Evolutionary conservation across 1,140 invertebrate genomes (phyloP).

Genomic region (Drosophila simulans): DNA sequence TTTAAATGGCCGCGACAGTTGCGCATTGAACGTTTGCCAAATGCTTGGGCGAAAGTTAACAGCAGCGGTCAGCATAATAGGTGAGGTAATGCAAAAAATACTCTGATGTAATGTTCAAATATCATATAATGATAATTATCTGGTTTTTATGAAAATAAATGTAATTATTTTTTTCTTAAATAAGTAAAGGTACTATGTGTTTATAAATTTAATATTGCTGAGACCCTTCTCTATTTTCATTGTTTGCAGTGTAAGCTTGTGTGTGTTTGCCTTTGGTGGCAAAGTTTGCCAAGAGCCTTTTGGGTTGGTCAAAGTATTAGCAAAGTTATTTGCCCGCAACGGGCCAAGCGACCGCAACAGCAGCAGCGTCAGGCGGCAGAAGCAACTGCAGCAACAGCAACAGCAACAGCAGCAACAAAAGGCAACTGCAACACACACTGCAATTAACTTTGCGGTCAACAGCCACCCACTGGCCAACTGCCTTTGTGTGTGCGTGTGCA

Average conservation of each 20-base stretch:
- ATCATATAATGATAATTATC: no score
- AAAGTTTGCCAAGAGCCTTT: constrained; percentile 64
- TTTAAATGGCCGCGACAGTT: constrained; percentile 44
- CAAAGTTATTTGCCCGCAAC: constrained; percentile 75
- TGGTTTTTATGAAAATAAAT: no score
- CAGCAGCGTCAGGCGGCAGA: constrained; percentile 33
- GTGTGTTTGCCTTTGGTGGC: constrained; percentile 19
- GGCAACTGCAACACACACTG: constrained; percentile 46
- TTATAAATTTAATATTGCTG: no score
- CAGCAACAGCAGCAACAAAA: constrained; percentile 11
- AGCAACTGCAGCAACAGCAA: constrained; percentile 14
- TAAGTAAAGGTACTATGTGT: no score
- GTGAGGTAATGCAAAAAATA: neutral
- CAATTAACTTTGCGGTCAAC: constrained; percentile 78
- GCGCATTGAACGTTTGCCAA: constrained; percentile 35
- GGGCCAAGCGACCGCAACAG: constrained; percentile 57
- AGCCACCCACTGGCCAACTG: constrained; percentile 55
- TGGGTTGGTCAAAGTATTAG: constrained; percentile 72
- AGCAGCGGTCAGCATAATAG: constrained; percentile 16
- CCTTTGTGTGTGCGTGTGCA: constrained; percentile 42
- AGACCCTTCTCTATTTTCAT: no score
- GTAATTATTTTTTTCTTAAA: no score
- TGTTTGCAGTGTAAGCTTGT: constrained; percentile 6
- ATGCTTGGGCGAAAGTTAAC: constrained; percentile 29
- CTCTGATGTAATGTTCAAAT: no score